These are phyloP conservation scores for Cheilosia grossa DNA, from an alignment of 2,888 invertebrate species.

Conservation along the genomic window DNA sequence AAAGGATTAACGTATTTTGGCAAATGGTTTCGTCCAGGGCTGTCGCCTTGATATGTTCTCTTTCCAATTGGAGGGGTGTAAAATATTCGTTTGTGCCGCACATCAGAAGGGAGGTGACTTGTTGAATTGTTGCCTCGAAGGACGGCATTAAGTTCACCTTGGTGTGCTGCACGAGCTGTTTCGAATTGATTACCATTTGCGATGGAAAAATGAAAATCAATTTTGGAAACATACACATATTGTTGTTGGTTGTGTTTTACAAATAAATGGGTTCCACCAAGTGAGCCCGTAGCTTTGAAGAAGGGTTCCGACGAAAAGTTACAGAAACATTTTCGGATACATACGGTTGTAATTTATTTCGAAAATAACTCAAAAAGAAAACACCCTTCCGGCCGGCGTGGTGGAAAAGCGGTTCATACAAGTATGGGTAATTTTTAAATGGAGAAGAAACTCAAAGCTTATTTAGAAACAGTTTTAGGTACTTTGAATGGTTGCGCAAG, in stretches of 20 bases:
- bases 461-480: too few species aligned
- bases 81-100: too few species aligned
- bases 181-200: not conserved
- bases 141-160: not conserved
- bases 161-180: slow-evolving; percentile 14
- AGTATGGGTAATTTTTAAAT: too few species aligned
- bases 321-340: not conserved
- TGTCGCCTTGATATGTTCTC: not conserved
- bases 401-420: not conserved
- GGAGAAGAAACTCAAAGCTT: too few species aligned
- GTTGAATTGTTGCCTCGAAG: slow-evolving; percentile 2
- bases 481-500: too few species aligned
- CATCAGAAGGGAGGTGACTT: not conserved
- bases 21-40: not conserved
- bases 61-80: not conserved
- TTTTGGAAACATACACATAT: not conserved
- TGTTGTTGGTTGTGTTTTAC: not conserved
- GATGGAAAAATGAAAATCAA: slow-evolving; percentile 3
- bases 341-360: not conserved
- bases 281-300: not conserved
- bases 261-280: not conserved
- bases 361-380: not conserved
- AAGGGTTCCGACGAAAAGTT: not conserved
- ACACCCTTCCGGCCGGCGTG: not conserved
- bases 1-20: not conserved